Base-by-base conservation (phyloP, 2,888 invertebrate genomes). In the Euclidia mi region DNA sequence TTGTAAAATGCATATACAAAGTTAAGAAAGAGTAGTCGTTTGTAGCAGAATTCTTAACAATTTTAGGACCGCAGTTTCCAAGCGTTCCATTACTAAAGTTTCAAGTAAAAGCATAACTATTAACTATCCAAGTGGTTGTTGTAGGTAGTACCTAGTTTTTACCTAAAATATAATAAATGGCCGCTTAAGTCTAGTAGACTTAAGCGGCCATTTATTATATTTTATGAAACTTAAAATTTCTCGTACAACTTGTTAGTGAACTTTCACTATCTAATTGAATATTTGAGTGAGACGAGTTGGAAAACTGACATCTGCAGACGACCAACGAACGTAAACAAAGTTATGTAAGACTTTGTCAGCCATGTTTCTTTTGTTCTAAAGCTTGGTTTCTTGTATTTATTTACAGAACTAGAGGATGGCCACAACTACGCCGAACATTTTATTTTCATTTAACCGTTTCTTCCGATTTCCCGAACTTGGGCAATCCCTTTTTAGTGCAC, bases 281-380 rank as follows among this genome's bases (percentile, higher is more conserved):
- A 57, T 46, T 55, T 44, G 42, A 51, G 47, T 57, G 28, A 52
- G 56, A 52, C 44, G 43, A 56, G 53, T 45, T 52, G 32, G 41
- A 45, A 44, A 43, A 55, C 62, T 57, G 62, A 51, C 71, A 66
- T 46, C 46, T 57, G 34, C 67, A 66, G 71, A 52, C 28, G 20
- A 12, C 18, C 25, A n/a, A 18, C 28, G 17, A 20, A 42, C 20
- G 43, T 49, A 34, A 62, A 55, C 42, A 41, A 57, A 55, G 49
- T 71, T 55, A 53, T 56, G 37, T 53, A 48, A 31, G 7, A 9
- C 17, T 37, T 15, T 9, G 14, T 17, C 17, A 37, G 15, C 2
- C 1, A 7, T 3, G 2, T 12, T 15, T 34, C 1, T 34, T 6
- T 1, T 12, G 3, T 34, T 34, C 7, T 34, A 6, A 1, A 34